A percentile compares a stretch with the other conserved stretches of the same genome.
Evolutionary conservation across 2,797 vertebrate genomes (phyloP).

Genomic region (Helarctos malayanus): DNA sequence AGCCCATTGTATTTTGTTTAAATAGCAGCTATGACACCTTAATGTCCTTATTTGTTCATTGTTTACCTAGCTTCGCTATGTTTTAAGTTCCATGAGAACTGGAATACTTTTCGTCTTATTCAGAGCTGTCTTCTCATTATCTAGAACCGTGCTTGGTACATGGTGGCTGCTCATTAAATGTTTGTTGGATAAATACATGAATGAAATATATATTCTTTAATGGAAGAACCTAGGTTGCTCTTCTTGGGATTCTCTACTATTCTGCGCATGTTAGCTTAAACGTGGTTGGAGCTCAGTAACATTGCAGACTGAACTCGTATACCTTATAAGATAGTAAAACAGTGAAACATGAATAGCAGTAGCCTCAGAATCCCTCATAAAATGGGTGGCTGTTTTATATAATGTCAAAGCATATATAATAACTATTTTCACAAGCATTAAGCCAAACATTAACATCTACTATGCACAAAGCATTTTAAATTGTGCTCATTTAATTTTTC

Average conservation of each 20-base stretch:
- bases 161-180: not conserved
- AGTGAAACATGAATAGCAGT: not conserved
- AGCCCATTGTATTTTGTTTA: not conserved
- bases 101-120: not conserved
- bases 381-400: not conserved
- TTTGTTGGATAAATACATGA: not conserved
- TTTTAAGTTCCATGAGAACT: not conserved
- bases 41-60: not conserved
- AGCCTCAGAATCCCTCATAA: not conserved
- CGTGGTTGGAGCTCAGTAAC: not conserved
- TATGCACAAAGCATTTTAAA: not conserved
- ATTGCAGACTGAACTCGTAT: not conserved
- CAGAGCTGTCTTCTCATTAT: not conserved
- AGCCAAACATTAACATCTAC: not conserved
- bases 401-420: not conserved
- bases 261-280: not conserved
- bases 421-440: not conserved
- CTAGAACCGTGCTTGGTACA: not conserved
- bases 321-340: not conserved
- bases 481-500: slow-evolving; percentile 31
- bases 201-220: not conserved
- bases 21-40: not conserved
- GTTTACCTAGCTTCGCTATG: not conserved
- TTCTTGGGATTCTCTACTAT: not conserved
- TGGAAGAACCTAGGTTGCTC: not conserved